Percentiles rank a stretch among this genome's conserved stretches.
Evolutionary conservation across 2,888 invertebrate genomes (phyloP).

Genomic region (Uloborus plumipes): DNA sequence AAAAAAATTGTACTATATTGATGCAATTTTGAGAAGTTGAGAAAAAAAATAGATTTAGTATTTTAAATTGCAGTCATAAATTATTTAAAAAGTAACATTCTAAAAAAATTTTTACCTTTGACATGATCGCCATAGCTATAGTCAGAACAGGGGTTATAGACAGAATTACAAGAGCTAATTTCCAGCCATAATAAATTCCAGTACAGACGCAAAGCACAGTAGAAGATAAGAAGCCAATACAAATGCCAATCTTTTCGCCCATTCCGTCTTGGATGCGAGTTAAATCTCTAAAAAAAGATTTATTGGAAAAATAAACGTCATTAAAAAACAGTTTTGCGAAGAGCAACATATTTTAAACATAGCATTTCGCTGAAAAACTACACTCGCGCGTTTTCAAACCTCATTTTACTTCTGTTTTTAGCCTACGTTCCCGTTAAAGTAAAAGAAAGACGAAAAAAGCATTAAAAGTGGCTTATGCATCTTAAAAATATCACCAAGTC

Average conservation of each 20-base stretch:
- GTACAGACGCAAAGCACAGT: slow-evolving; percentile 80
- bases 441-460: too few relatives aligned
- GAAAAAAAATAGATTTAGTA: background rate
- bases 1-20: too few relatives aligned
- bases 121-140: slow-evolving; percentile 81
- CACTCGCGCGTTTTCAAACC: too few relatives aligned
- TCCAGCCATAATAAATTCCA: slow-evolving; percentile 85
- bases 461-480: too few relatives aligned
- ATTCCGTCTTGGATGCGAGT: slow-evolving; percentile 85
- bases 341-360: too few relatives aligned
- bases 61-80: background rate
- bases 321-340: too few relatives aligned
- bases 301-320: too few relatives aligned
- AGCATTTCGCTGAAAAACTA: too few relatives aligned
- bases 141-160: slow-evolving; percentile 83
- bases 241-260: slow-evolving; percentile 84
- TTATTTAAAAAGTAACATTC: background rate
- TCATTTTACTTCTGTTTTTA: too few relatives aligned
- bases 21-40: too few relatives aligned
- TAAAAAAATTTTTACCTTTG: slow-evolving; percentile 74
- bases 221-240: slow-evolving; percentile 79
- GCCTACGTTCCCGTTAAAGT: too few relatives aligned
- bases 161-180: slow-evolving; percentile 82
- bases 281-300: slow-evolving; percentile 69
- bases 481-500: too few relatives aligned